A percentile compares a stretch with the other conserved stretches of the same genome.
These are phyloP conservation scores for Lindbergichthys nudifrons DNA, from an alignment of 2,797 vertebrate genomes.

Conservation along the genomic window DNA sequence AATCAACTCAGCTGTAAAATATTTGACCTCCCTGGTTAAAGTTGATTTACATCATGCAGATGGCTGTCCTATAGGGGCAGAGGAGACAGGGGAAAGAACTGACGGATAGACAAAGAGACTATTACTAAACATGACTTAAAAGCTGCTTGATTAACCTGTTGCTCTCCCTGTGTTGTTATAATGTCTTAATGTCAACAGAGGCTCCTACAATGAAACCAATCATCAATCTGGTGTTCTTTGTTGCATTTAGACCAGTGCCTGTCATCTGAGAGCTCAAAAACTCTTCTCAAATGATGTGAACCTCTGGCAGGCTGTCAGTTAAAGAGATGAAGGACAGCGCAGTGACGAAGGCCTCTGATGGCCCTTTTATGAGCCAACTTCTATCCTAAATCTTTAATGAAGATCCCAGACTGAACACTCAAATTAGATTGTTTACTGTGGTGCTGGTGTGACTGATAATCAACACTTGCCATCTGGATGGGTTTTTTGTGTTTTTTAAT, in stretches of 20 bases:
- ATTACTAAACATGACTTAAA: constrained; percentile 38
- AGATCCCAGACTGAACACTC: constrained; percentile 41
- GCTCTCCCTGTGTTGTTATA: constrained; percentile 28
- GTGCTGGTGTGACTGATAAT: constrained; percentile 44
- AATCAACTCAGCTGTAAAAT: constrained; percentile 7
- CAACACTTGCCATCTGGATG: constrained; percentile 54
- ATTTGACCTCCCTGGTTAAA: background rate
- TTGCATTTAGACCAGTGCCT: background rate
- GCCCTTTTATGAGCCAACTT: constrained; percentile 45
- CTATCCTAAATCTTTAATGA: constrained; percentile 55
- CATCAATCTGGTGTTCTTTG: background rate
- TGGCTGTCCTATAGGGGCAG: constrained; percentile 3
- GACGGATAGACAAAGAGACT: constrained; percentile 2
- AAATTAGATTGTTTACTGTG: constrained; percentile 40
- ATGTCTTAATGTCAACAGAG: constrained; percentile 43
- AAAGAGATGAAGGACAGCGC: constrained; percentile 34
- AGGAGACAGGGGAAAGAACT: constrained; percentile 11
- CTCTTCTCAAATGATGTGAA: constrained; percentile 8
- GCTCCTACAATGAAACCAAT: constrained; percentile 33
- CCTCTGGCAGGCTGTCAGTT: constrained; percentile 44
- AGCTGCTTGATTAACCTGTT: constrained; percentile 41
- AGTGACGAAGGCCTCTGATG: constrained; percentile 22
- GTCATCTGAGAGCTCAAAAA: constrained; percentile 22
- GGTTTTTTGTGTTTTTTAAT: constrained; percentile 21
- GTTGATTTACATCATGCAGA: constrained; percentile 25